Base-by-base conservation (phyloP, 2,888 invertebrate genomes). In the Tanypteryx hageni region DNA sequence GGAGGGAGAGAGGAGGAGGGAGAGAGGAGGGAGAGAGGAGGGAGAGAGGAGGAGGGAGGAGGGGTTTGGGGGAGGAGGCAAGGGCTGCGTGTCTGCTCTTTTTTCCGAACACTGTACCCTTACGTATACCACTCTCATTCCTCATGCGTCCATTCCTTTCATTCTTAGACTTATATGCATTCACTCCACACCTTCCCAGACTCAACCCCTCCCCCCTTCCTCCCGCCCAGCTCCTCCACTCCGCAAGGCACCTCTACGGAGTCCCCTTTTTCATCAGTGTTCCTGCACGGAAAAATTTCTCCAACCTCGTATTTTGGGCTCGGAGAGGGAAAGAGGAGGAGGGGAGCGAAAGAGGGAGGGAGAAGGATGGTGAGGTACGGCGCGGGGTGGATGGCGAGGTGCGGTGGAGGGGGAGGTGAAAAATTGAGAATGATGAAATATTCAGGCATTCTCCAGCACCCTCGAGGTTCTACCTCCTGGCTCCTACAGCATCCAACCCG, bases 401-500 rank as follows among this genome's bases (percentile, higher is more conserved):
- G 64, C 18, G 81, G 86, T 56, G 22, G 92, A 81, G 82, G 31
- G 81, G 82, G 76, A 44, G 18, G 82, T 85, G 84, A 86, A 85
- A 89, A 64, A 89, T 64, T 89, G 89, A 31, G 56, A 89, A 89
- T 89, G 64, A 89, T 89, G 89, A 89, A 89, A 89, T 93, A 76
- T 92, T 58, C 83, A 84, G 92, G 84, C 61, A 68, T 83, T 64
- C 92, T 82, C 31, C 76, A 27, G 59, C 82, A 81, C 59, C 86
- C 84, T 81, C 76, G 92, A 83, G 92, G 91, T 92, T 92, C 91
- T 92, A 81, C 44, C 82, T 92, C 81, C 76, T 44, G 56, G 85
- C 92, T 59, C 94, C 94, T 94, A 94, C 93, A 93, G 93, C 93
- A 93, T 93, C 93, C 83, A 57, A 16, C 56, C 44, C n/a, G 18